Base-by-base conservation (phyloP, 2,113 vertebrate genomes). In the Orcinus orca region DNA sequence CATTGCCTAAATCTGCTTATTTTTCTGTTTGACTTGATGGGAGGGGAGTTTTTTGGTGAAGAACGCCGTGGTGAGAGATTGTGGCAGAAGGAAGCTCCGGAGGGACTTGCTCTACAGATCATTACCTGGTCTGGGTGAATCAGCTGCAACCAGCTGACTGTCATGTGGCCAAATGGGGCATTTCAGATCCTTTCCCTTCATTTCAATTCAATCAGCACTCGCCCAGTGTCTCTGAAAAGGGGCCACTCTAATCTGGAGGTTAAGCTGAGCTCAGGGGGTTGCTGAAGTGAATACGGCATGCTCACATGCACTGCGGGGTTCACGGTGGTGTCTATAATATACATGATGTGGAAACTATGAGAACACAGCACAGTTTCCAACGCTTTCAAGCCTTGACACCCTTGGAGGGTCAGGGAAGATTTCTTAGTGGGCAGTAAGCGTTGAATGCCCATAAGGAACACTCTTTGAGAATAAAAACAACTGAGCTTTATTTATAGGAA, bases 1-100 rank as follows among this genome's bases (percentile, higher is more conserved):
- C 80, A 80, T 65, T 73, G 87, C 62, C 71, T 50, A 93, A 96
- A 80, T 84, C 79, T 90, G 36, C 86, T 95, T 85, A 58, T 81
- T 93, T 86, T 94, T 84, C 91, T 73, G 38, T 74, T 85, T 73
- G 67, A 47, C 60, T 94, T 55, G 18, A 55, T 73, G 63, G 26
- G 36, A 92, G 50, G 55, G 63, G 41, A 81, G 41, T 58, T 95
- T 86, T 47, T 93, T 77, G 29, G 38, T 80, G 73, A 63, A 86
- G 68, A 87, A 73, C 47, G 71, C 58, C 3, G 38, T 84, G 38
- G 6, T 36, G 41, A 95, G 81, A 79, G 70, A 83, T 68, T 31
- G 25, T 68, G 88, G n/a, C 55, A 0, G 12, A n/a, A 31, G 58
- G 50, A 73, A 50, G 63, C 70, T 26, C 20, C 21, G 6, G 50